Evolutionary conservation across 1,140 invertebrate species (phyloP), one percentile per base, ranked within the genome.

Genomic region (Trichoplusia ni): DNA sequence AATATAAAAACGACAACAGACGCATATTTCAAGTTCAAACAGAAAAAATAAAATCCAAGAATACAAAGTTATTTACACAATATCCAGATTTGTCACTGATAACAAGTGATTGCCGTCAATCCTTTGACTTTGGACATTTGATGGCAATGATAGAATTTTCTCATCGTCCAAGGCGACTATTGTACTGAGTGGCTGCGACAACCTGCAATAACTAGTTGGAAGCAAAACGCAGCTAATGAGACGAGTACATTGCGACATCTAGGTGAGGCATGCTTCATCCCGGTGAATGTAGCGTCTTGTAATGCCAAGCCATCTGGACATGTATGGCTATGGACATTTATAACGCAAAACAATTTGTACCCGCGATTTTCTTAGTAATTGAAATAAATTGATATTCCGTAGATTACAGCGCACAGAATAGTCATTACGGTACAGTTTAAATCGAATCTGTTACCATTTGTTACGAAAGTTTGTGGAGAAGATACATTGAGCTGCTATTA

Each of bases 91-190:
- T 42, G 9, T 40, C 21, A 2, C n/a, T 19, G 54, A 58, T 58
- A 58, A 42, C 38, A 58, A 58, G 19, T 21, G 38, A 13, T 54
- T 35, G 21, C 33, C 33, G 19, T 27, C 21, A 40, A 40, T 38
- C 14, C 38, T 47, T 54, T 54, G 25, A 21, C 54, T 58, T 58
- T 58, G 54, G 38, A 40, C 16, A n/a, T 58, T 44, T 44, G 54
- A 31, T 31, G 38, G 54, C 54, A 44, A 54, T 42, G 54, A 44
- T 42, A 44, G 38, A 31, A 27, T 42, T 18, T 58, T 58, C 54
- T 44, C 54, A 58, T 40, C 21, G 38, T 58, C 54, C 54, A 58
- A 58, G 38, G 54, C 54, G 9, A 44, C 54, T 44, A 58, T 58
- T 58, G 54, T 58, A 44, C 38, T 19, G 31, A 58, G 5, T 38